Base-by-base conservation (phyloP, 2,888 invertebrate species). In the Diarsia mendica region DNA sequence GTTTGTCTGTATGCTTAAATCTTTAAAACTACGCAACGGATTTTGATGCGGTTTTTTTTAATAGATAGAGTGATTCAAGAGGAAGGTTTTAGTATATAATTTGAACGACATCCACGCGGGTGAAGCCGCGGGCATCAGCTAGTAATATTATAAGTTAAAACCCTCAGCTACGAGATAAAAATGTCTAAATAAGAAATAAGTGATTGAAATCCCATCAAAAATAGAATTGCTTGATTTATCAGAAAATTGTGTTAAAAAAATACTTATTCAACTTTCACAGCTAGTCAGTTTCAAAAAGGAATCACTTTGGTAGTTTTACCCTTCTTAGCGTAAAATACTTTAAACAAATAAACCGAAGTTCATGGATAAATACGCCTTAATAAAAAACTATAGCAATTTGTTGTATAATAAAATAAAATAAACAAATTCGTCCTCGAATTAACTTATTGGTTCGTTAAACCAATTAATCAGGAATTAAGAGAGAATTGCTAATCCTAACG, bases 151-250 rank as follows among this genome's bases (percentile, higher is more conserved):
- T 48, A 20, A 75, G n/a, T 69, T 51, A 64, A 77, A 61, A 77
- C 33, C 72, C 72, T 76, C 69, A 75, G 46, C 53, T 75, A 77
- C 49, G 65, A 71, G 66, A 85, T 72, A 83, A 75, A 81, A 80
- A 85, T 18, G 61, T 58, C 46, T 75, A 46, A 71, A 83, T 67
- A 77, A 78, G 80, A 77, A 75, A 79, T 58, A 72, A 60, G 60
- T 83, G 23, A 63, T 79, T 72, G 72, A 77, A 84, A 81, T 78
- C 69, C 72, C 72, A 67, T 87, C 78, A 77, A 88, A 86, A 88
- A 87, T 87, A 87, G 51, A 74, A 85, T 82, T 72, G 69, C 61
- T 80, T 80, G 79, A 61, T 74, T 46, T 68, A 28, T 53, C 63
- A 61, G 64, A 84, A 80, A 84, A 75, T 60, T 64, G 85, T 80